phyloP scores from a whole-genome alignment of 2,888 invertebrate genomes.

The Cephus pygmeus region DNA sequence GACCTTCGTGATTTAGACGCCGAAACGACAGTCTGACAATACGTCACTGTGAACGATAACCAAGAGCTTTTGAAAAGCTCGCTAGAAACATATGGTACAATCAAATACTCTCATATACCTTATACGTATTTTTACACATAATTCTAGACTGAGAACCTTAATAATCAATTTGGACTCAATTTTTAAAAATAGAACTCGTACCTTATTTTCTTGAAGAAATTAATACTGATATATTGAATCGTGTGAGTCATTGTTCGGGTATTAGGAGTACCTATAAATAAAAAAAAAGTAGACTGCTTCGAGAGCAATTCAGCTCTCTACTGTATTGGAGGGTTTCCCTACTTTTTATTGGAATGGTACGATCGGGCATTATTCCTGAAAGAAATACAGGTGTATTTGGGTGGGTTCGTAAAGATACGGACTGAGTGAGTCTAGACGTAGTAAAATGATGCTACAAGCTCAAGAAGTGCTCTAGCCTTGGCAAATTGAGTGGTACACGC shows the following conservation, averaged over 20 bases:
- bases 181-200: too few relatives aligned
- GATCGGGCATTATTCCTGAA: neutral
- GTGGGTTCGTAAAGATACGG: constrained; percentile 38
- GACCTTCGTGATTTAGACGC: neutral
- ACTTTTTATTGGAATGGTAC: neutral
- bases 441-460: constrained; percentile 31
- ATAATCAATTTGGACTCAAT: too few relatives aligned
- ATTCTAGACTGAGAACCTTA: too few relatives aligned
- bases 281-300: neutral
- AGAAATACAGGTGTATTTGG: constrained; percentile 35
- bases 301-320: neutral
- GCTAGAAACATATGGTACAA: too few relatives aligned
- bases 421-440: constrained; percentile 37
- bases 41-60: too few relatives aligned
- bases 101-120: too few relatives aligned
- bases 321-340: neutral
- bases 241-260: neutral
- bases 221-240: neutral
- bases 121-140: too few relatives aligned
- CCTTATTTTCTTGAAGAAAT: too few relatives aligned
- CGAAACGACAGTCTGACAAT: too few relatives aligned
- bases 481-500: neutral
- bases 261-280: neutral
- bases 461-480: constrained; percentile 15
- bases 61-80: too few relatives aligned